Base-by-base conservation (phyloP, 2,113 vertebrate species). In the Cardinalis cardinalis region DNA sequence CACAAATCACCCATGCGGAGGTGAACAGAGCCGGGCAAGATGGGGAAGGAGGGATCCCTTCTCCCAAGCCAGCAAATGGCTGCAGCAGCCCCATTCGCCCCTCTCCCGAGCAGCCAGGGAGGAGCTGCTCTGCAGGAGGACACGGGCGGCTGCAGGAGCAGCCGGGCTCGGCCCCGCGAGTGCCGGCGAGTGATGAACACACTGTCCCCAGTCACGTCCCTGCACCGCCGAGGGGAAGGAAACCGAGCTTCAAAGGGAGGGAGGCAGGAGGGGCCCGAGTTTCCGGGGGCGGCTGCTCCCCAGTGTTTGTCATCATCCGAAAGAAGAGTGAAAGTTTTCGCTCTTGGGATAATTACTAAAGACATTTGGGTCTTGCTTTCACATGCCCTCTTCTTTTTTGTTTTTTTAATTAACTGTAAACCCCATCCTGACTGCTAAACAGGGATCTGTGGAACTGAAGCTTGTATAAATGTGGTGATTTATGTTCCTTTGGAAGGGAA, bases 81-180 rank as follows among this genome's bases (percentile, higher is more conserved):
- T 4, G 2, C 3, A 9, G 51, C 41, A 0, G 1, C 32, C 41
- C 14, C 2, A 0, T 29, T 29, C 1, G 0, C 26, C 36, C 21
- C 24, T 56, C 17, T 91, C 18, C 38, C 23, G 1, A 18, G 56
- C 60, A 31, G 48, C 63, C 68, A 2, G 0, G 0, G 53, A 48
- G 63, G 68, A 78, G 2, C 32, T 0, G 10, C 43, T 18, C 11
- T 9, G 65, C 72, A 24, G 60, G 51, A 55, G 60, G 52, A 36
- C 56, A 6, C 0, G 1, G 43, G 43, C 1, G 2, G 84, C 83
- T 23, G 40, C 1, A 24, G 72, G 9, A 71, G 44, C 70, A 21
- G 76, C 1, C 0, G 2, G 53, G 60, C 44, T 51, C 36, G 24
- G 87, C 32, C 24, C 74, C 6, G 2, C 71, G 14, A 38, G 69